Evolutionary conservation across 53 echinoderm and acorn worm species (phyloP), one percentile per base, ranked within the genome.

Genomic region (Astropecten irregularis): DNA sequence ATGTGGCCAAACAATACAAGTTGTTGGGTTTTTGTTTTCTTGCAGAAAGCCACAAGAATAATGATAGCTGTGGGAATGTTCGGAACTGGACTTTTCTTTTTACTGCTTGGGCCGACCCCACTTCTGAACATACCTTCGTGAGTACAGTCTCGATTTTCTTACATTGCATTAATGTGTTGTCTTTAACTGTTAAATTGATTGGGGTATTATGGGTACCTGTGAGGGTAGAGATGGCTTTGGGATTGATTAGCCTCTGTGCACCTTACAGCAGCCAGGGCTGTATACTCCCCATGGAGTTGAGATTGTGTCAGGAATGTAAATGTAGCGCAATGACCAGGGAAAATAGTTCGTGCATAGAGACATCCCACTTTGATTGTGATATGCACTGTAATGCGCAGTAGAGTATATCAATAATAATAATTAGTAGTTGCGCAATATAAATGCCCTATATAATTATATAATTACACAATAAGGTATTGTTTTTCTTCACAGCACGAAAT

Each of bases 81-180:
- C 19, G 49, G n/a, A 3, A 2, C 19, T n/a, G 71, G 5, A 50
- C 49, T 49, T 16, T 31, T 11, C 51, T 50, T 71, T 20, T 26
- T 42, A 10, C 34, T 71, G n/a, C 19, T 71, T 32, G 71, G 71
- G n/a, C 71, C 71, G 7, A 9, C 71, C 4, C 71, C 71, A 71
- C 3, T 71, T 49, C 32, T 71, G 7, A 31, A 34, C 16, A 49
- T 71, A 15, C 26, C 49, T 21, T n/a, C 71, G 71, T 71, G 18
- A 71, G 71, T 71, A 32, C 9, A 39, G 35, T 40, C 19, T n/a
- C n/a, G n/a, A n/a, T n/a, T n/a, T n/a, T n/a, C n/a, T n/a, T n/a
- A n/a, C n/a, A n/a, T n/a, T n/a, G n/a, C n/a, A n/a, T n/a, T n/a
- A n/a, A n/a, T n/a, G n/a, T n/a, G n/a, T n/a, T n/a, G n/a, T n/a